Evolutionary conservation across 2,888 invertebrate genomes (phyloP).

Genomic region (Mellilla xanthometata): DNA sequence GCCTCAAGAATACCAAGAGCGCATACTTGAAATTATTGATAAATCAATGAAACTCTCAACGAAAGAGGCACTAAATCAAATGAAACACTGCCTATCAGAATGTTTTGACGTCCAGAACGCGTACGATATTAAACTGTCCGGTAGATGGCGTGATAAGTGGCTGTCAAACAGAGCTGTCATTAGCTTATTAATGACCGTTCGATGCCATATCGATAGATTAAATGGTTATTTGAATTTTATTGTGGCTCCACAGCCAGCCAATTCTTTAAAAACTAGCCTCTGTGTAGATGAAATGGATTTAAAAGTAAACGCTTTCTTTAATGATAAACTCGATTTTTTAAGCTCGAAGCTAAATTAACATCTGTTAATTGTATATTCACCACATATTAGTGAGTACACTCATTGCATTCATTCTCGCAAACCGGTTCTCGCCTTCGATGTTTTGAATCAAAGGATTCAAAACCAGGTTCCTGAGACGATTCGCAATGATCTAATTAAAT

Average conservation of each 20-base stretch:
- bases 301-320: no score
- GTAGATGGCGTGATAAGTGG: slow-evolving; percentile 78
- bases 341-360: no score
- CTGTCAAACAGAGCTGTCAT: slow-evolving; percentile 79
- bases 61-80: slow-evolving; percentile 77
- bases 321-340: no score
- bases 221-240: slow-evolving; percentile 61
- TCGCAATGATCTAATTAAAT: slow-evolving; percentile 57
- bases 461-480: slow-evolving; percentile 38
- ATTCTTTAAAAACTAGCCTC: no score
- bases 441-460: slow-evolving; percentile 10
- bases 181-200: slow-evolving; percentile 72
- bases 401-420: slow-evolving; percentile 2
- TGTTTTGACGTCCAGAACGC: slow-evolving; percentile 76
- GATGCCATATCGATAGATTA: slow-evolving; percentile 64
- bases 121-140: slow-evolving; percentile 72
- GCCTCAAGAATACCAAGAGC: slow-evolving; percentile 72
- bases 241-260: slow-evolving; percentile 27
- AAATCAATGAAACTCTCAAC: slow-evolving; percentile 76
- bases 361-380: no score
- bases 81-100: slow-evolving; percentile 65
- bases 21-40: slow-evolving; percentile 78
- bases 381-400: neutral
- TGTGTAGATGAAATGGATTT: no score
- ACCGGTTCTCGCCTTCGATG: neutral